Percentiles rank a stretch among this genome's conserved stretches.
These are phyloP conservation scores for Ceratothoa steindachneri DNA, from an alignment of 2,888 invertebrate species.

Conservation along the genomic window DNA sequence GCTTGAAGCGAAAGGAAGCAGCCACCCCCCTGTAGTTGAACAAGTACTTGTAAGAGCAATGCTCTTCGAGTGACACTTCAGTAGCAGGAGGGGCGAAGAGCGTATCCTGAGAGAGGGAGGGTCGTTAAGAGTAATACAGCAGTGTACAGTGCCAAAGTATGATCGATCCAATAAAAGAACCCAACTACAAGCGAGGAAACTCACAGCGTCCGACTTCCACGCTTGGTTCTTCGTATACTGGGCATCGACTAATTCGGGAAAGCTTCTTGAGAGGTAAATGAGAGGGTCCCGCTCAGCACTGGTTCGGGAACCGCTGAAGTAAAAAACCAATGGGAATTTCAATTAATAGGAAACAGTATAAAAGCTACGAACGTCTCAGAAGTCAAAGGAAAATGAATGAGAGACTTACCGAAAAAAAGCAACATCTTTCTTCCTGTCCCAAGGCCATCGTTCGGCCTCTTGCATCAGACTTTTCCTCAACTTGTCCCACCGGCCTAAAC, in stretches of 20 bases:
- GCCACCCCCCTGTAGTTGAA: constrained; percentile 97
- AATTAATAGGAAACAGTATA: too few species aligned
- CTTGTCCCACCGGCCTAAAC: constrained; percentile 88
- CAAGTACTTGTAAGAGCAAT: constrained; percentile 85
- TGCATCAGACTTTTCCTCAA: constrained; percentile 68
- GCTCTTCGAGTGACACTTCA: constrained; percentile 83
- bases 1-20: constrained; percentile 94
- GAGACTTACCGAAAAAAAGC: constrained; percentile 63
- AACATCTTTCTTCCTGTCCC: constrained; percentile 66
- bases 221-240: constrained; percentile 97
- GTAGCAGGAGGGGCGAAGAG: constrained; percentile 73
- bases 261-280: constrained; percentile 62
- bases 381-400: neutral
- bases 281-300: constrained; percentile 84
- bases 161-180: neutral
- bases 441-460: constrained; percentile 65
- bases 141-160: neutral
- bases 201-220: constrained; percentile 85
- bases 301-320: constrained; percentile 81
- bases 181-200: too few species aligned
- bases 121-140: too few species aligned
- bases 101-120: constrained; percentile 70
- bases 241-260: constrained; percentile 72
- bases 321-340: too few species aligned
- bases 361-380: too few species aligned